A percentile compares a stretch with the other conserved stretches of the same genome.
phyloP scores from a whole-genome alignment of 2,797 vertebrate species.

The Microctenopoma stevenorrisi region DNA sequence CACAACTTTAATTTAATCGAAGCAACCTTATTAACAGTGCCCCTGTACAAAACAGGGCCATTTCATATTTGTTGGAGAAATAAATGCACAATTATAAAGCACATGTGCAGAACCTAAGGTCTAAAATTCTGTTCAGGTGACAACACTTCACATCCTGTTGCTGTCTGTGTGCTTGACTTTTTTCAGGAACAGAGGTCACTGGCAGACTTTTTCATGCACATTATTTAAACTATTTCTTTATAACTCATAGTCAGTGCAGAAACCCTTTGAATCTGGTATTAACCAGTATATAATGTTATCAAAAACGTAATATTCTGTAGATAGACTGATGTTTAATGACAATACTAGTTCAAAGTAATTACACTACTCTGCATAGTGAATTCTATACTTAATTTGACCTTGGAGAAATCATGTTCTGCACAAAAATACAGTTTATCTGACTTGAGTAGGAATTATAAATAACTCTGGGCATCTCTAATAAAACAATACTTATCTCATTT shows the following conservation, averaged over 20 bases:
- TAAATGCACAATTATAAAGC: background rate
- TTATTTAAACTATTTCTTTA: conserved; percentile 6
- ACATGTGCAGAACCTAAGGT: background rate
- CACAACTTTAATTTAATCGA: no score
- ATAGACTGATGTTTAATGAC: background rate
- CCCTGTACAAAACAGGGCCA: no score
- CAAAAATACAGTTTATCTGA: background rate
- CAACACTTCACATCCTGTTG: conserved; percentile 18
- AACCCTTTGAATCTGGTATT: background rate
- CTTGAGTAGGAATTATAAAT: background rate
- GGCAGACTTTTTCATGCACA: background rate
- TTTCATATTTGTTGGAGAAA: background rate
- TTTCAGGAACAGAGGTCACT: background rate
- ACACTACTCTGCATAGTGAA: background rate
- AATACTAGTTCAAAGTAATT: background rate
- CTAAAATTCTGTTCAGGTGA: background rate
- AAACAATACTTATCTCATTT: background rate
- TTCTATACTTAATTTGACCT: background rate
- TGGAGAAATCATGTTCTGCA: background rate
- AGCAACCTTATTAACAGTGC: no score
- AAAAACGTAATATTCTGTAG: background rate
- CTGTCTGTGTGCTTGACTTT: background rate
- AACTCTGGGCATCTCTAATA: background rate
- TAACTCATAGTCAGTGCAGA: background rate
- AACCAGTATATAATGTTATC: background rate